Evolutionary conservation across 2,888 invertebrate genomes (phyloP), one percentile per base, ranked within the genome.

Genomic region (Xestia xanthographa): DNA sequence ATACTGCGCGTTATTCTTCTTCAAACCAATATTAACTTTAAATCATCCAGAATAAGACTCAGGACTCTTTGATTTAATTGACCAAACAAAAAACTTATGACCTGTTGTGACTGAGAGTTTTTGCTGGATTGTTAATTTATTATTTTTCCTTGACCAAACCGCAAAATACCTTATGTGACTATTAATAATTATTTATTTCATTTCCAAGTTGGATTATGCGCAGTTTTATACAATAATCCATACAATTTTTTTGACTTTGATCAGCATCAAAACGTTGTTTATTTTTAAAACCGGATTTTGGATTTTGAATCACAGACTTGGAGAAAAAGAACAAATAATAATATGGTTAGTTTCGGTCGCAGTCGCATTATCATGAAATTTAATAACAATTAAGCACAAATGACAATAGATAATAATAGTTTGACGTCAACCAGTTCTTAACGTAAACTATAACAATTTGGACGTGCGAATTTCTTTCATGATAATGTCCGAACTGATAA

Each of bases 371-470:
- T 65, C 17, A 75, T 60, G n/a, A 63, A 62, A 75, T 71, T 70
- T 76, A 50, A 68, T 68, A 70, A 77, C 34, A 76, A 80, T 66
- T 75, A 79, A 69, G 38, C 29, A 71, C 45, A 67, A 45, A 53
- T 12, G 20, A 77, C 68, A 34, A 8, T 48, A 72, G 77, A 77
- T 82, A 82, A 79, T 77, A 83, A 74, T 65, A 60, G 26, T 53
- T 75, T 80, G 85, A 84, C 88, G 87, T 80, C 79, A 86, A 5
- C 34, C 14, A 38, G 29, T 63, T 58, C 20, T 22, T 69, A 66
- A 79, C 50, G 34, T 70, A 69, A 77, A 12, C 60, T 26, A 71
- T 22, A 53, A 34, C 53, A 72, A 63, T 83, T 78, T 29, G 65
- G n/a, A 56, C 38, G 60, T 58, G 73, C 48, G 2, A 86, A 84